Evolutionary conservation across 2,113 vertebrate genomes (phyloP).

Genomic region (Psittacula cyanocephala): DNA sequence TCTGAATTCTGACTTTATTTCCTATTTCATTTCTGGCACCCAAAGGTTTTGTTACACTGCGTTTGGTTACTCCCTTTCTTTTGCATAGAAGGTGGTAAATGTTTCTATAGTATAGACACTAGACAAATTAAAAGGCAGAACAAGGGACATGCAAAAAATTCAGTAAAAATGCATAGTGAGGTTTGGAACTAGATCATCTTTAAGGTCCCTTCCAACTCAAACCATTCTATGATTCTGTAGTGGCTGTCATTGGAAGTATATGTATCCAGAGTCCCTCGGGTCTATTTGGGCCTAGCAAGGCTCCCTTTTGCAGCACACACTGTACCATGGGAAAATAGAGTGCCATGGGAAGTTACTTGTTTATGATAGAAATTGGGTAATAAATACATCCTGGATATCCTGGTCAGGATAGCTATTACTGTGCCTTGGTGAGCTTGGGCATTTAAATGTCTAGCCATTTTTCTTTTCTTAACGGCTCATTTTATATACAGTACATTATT

Average conservation of each 20-base stretch:
- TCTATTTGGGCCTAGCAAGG: background rate
- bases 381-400: background rate
- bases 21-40: background rate
- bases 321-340: background rate
- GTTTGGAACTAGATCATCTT: background rate
- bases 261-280: background rate
- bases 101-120: background rate
- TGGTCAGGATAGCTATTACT: background rate
- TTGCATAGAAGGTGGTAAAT: background rate
- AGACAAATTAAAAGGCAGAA: background rate
- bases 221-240: background rate
- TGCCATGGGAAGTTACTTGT: background rate
- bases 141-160: background rate
- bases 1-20: background rate
- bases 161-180: background rate
- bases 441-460: conserved; percentile 17
- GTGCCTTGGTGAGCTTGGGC: conserved; percentile 2
- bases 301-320: background rate
- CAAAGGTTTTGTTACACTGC: background rate
- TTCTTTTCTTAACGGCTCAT: conserved; percentile 43
- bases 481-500: conserved; percentile 39
- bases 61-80: background rate
- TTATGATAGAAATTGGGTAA: background rate
- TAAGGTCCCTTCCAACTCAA: background rate
- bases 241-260: background rate